These are phyloP conservation scores for Eulemur rufifrons DNA, from an alignment of 2,113 vertebrate genomes.

Conservation along the genomic window DNA sequence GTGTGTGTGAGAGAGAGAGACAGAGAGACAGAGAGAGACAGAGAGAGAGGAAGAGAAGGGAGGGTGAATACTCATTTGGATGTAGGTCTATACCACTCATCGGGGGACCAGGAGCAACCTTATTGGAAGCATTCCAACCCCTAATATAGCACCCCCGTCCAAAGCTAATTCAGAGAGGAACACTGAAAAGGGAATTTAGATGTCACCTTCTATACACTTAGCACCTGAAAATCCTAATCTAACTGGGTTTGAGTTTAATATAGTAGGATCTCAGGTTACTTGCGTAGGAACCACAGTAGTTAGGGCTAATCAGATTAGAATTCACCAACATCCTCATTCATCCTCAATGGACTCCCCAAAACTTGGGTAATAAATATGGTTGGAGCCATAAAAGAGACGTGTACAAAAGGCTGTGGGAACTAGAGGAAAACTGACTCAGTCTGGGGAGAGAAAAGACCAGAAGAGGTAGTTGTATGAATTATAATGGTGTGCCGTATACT, in stretches of 20 bases:
- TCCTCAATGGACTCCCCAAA: background rate
- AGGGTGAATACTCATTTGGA: background rate
- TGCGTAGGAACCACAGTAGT: background rate
- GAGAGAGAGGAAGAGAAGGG: background rate
- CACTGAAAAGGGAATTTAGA: background rate
- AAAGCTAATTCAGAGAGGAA: background rate
- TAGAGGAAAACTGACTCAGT: background rate
- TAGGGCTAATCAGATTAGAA: background rate
- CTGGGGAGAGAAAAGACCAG: background rate
- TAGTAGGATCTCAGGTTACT: background rate
- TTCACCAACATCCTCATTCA: background rate
- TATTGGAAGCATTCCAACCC: background rate
- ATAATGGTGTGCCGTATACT: background rate
- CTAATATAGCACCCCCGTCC: accelerated
- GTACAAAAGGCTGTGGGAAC: background rate
- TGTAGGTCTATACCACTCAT: background rate
- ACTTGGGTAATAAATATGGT: background rate
- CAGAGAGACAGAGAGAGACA: background rate
- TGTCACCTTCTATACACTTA: background rate
- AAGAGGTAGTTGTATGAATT: background rate
- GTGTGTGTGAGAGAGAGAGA: background rate
- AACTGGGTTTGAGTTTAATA: background rate
- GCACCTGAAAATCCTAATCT: background rate
- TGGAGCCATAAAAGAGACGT: background rate
- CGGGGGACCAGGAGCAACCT: accelerated